These are phyloP conservation scores for Watsonalla binaria DNA, from an alignment of 2,888 invertebrate genomes.

Conservation along the genomic window DNA sequence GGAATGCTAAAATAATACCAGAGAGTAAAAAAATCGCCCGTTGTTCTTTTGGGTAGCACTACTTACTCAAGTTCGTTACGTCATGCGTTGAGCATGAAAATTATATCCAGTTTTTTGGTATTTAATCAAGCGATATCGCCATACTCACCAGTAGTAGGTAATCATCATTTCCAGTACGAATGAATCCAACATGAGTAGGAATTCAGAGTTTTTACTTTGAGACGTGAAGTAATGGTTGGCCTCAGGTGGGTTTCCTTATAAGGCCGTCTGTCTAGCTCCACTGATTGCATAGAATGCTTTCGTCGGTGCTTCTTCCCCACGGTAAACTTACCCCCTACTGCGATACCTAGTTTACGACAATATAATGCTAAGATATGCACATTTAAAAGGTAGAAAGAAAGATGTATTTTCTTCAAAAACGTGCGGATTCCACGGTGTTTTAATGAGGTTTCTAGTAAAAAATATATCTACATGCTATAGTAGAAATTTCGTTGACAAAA, in stretches of 20 bases:
- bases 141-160: conserved; percentile 2
- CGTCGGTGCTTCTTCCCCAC: conserved; percentile 18
- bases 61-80: too few species aligned
- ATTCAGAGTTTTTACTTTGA: conserved; percentile 13
- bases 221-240: conserved; percentile 13
- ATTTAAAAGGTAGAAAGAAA: background rate
- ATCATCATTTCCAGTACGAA: conserved; percentile 9
- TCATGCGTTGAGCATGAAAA: too few species aligned
- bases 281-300: conserved; percentile 33
- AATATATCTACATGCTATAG: too few species aligned
- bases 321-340: conserved; percentile 15
- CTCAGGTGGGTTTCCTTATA: conserved; percentile 35
- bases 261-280: conserved; percentile 25
- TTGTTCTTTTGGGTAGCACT: too few species aligned
- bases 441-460: too few species aligned
- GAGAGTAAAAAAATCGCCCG: too few species aligned
- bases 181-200: conserved; percentile 6
- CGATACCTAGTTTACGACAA: conserved; percentile 3
- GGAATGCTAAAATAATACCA: too few species aligned
- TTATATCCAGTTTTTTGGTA: too few species aligned
- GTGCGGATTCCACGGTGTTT: too few species aligned
- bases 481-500: too few species aligned
- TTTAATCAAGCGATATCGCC: too few species aligned
- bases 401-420: background rate
- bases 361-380: background rate